Base-by-base conservation (phyloP, 1,140 invertebrate genomes). In the Euura saliciscinereae region DNA sequence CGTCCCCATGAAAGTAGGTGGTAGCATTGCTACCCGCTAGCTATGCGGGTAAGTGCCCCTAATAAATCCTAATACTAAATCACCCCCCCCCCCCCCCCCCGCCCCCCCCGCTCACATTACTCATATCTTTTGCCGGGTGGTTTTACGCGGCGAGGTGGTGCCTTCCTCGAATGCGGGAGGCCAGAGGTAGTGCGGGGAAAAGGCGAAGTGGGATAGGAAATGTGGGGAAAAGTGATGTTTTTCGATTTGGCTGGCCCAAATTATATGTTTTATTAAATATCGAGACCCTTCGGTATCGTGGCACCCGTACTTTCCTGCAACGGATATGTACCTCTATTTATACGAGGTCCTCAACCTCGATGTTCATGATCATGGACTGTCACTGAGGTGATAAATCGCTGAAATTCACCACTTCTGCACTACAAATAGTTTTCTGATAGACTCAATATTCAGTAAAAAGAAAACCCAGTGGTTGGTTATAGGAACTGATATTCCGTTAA, bases 51-150 rank as follows among this genome's bases (percentile, higher is more conserved):
- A 76, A 82, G 77, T 77, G 79, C 77, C 77, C 78, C 82, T 85
- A 82, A 86, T 86, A 86, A 86, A 86, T 86, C 82, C 81, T 84
- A 86, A 85, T 85, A 85, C 81, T 82, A 82, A 86, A 85, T 84
- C 82, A 79, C 80, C 83, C 28, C 28, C 80, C 76, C 77, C 81
- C n/a, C n/a, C n/a, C n/a, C n/a, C n/a, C n/a, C n/a, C n/a, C n/a
- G n/a, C n/a, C n/a, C n/a, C n/a, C n/a, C n/a, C n/a, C n/a, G n/a
- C n/a, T n/a, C 28, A 28, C 51, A 84, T 85, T 85, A 86, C 83
- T 85, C 82, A 85, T 86, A 85, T 83, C 78, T 82, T 80, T 68
- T 78, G 72, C 71, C 77, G 66, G 66, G 51, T 6, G 51, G 51
- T 59, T 59, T n/a, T 59, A 8, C 51, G 51, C 51, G 51, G 51